Base-by-base conservation (phyloP, 2,888 invertebrate genomes). In the Ormyrus rosae region DNA sequence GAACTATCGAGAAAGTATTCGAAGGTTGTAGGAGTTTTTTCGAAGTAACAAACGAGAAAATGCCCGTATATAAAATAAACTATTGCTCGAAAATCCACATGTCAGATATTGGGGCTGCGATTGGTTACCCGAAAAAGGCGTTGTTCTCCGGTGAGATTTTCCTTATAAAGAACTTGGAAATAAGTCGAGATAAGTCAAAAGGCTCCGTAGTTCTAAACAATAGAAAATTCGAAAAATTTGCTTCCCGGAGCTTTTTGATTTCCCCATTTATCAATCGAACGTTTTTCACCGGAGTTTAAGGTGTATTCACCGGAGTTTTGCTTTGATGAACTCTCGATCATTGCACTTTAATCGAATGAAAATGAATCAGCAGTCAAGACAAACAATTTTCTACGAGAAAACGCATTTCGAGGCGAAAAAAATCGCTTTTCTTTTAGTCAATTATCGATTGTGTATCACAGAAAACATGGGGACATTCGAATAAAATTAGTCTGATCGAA, bases 41-140 rank as follows among this genome's bases (percentile, higher is more conserved):
- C 48, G 19, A 56, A 46, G 55, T 73, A n/a, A 70, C 7, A 7
- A 55, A 34, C 10, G 48, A 34, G 50, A 13, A 9, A 6, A n/a
- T 51, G 48, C 67, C 34, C 34, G 34, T 34, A 34, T 4, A 34
- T 34, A 34, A 48, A 13, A 34, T 9, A 11, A 63, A 53, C 13
- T 53, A 8, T 56, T 80, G 80, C 76, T 76, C 75, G 76, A 80
- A 60, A 75, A 80, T 72, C 61, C 56, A 60, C 51, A 65, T 46
- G 60, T 61, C 61, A 9, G 10, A 34, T 34, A 13, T 74, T 55
- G 65, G 61, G 75, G 73, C 73, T 61, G 45, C 63, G 56, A 69
- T 46, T 68, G 64, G 55, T 68, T 61, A 63, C 19, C 55, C 63
- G 51, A 55, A 13, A 58, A 78, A 78, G 50, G 58, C 58, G 34